Conservation (phyloP, 2,797 vertebrate genomes). For the Furcifer pardalis region DNA sequence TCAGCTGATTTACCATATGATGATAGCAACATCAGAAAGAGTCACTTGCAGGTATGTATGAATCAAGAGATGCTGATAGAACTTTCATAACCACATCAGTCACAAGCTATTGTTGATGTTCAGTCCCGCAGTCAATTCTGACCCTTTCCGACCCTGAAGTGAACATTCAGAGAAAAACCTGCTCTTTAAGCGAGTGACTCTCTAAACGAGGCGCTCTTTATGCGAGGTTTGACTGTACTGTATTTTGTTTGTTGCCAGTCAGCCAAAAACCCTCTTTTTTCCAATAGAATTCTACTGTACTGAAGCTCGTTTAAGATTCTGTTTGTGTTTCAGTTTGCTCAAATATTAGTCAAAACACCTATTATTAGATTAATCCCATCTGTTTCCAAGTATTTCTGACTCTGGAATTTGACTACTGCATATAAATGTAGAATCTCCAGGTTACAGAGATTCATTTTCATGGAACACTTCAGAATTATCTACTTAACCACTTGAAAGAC, state of each 20-base stretch:
- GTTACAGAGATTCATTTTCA: neutral
- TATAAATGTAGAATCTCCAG: neutral
- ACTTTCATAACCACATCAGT: neutral
- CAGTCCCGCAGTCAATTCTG: too few relatives aligned
- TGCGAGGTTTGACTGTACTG: too few relatives aligned
- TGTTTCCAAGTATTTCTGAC: neutral
- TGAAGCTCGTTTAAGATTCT: neutral
- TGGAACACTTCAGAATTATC: neutral
- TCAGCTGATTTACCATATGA: too few relatives aligned
- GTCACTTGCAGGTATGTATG: neutral
- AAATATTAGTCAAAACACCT: neutral
- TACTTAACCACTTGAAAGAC: neutral
- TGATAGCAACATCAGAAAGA: neutral
- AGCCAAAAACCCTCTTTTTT: too few relatives aligned
- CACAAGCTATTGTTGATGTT: too few relatives aligned
- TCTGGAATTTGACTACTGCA: neutral
- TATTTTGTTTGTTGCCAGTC: too few relatives aligned
- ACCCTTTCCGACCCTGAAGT: too few relatives aligned
- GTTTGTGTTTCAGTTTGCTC: neutral
- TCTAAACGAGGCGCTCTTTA: too few relatives aligned
- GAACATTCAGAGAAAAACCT: too few relatives aligned
- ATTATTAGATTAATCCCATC: neutral
- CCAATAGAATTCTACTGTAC: neutral
- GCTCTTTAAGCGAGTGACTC: too few relatives aligned
- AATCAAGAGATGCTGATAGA: neutral